Percentiles rank a stretch among this genome's conserved stretches.
phyloP scores from a whole-genome alignment of 1,140 invertebrate genomes.

The Euwallacea fornicatus region DNA sequence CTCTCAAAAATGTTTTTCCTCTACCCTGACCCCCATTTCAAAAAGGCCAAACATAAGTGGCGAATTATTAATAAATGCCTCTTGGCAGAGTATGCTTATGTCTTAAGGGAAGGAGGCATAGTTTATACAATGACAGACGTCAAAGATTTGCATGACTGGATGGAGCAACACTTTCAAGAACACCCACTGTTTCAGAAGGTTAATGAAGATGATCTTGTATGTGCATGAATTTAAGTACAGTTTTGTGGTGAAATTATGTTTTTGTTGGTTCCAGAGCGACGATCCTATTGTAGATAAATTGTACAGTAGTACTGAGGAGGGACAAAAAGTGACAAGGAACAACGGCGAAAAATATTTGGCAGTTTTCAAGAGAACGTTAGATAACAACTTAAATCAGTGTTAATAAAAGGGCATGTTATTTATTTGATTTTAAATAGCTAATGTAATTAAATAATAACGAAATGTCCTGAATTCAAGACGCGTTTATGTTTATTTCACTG shows the following conservation, averaged over 20 bases:
- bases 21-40: slow-evolving; percentile 99
- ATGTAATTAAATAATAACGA: too few species aligned
- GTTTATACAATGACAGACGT: slow-evolving; percentile 99
- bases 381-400: slow-evolving; percentile 45
- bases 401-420: too few species aligned
- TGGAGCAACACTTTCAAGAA: slow-evolving; percentile 86
- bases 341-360: slow-evolving; percentile 92
- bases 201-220: slow-evolving; percentile 73
- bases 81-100: slow-evolving; percentile 96
- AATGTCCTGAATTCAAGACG: too few species aligned
- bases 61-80: slow-evolving; percentile 93
- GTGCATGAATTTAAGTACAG: slow-evolving; percentile 22
- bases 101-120: slow-evolving; percentile 79
- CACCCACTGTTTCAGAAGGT: slow-evolving; percentile 90
- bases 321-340: slow-evolving; percentile 96
- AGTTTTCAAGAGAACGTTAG: slow-evolving; percentile 76
- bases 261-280: slow-evolving; percentile 58
- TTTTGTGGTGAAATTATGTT: too few species aligned
- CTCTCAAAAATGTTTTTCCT: slow-evolving; percentile 98
- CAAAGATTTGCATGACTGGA: slow-evolving; percentile 96
- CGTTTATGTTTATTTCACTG: too few species aligned
- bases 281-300: slow-evolving; percentile 89
- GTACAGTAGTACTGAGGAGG: slow-evolving; percentile 94
- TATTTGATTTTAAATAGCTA: too few species aligned
- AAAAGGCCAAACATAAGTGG: slow-evolving; percentile 99